Percentiles rank a stretch among this genome's conserved stretches.
Conservation (phyloP, 2,797 vertebrate species). For the Takifugu rubripes region DNA sequence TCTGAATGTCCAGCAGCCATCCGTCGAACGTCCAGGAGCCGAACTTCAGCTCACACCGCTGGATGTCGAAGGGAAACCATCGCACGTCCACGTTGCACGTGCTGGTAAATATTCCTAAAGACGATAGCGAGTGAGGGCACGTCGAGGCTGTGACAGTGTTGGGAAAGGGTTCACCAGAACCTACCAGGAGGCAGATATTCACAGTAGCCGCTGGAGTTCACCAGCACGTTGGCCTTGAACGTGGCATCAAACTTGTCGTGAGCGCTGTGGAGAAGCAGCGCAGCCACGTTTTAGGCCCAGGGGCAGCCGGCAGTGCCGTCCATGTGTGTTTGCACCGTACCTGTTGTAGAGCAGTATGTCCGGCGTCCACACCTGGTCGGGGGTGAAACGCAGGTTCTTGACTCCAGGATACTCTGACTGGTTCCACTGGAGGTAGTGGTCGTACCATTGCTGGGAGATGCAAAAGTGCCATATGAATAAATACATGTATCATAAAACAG, state of each 20-base stretch:
- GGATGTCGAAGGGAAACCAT: slow-evolving; percentile 83
- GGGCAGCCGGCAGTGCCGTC: not conserved
- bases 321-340: slow-evolving; percentile 37
- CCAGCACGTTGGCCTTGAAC: slow-evolving; percentile 79
- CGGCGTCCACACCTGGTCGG: slow-evolving; percentile 82
- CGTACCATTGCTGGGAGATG: slow-evolving; percentile 77
- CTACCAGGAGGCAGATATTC: slow-evolving; percentile 81
- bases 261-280: slow-evolving; percentile 61
- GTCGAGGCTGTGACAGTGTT: not conserved
- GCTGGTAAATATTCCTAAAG: slow-evolving; percentile 78
- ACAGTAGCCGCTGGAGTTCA: slow-evolving; percentile 82
- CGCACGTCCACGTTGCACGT: slow-evolving; percentile 80
- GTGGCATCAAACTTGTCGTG: slow-evolving; percentile 82
- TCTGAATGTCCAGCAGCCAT: slow-evolving; percentile 81
- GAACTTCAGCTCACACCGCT: slow-evolving; percentile 81
- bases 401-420: slow-evolving; percentile 81
- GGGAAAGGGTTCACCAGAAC: slow-evolving; percentile 8
- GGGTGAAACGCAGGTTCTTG: slow-evolving; percentile 78
- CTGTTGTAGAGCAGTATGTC: slow-evolving; percentile 84
- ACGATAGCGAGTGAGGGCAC: slow-evolving; percentile 1
- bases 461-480: slow-evolving; percentile 11
- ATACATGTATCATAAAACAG: not conserved
- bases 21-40: slow-evolving; percentile 82
- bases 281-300: slow-evolving; percentile 3
- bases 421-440: slow-evolving; percentile 84